Evolutionary conservation across 92 coral and sea anemone species (phyloP), one percentile per base, ranked within the genome.

Genomic region (Paragorgia papillata): DNA sequence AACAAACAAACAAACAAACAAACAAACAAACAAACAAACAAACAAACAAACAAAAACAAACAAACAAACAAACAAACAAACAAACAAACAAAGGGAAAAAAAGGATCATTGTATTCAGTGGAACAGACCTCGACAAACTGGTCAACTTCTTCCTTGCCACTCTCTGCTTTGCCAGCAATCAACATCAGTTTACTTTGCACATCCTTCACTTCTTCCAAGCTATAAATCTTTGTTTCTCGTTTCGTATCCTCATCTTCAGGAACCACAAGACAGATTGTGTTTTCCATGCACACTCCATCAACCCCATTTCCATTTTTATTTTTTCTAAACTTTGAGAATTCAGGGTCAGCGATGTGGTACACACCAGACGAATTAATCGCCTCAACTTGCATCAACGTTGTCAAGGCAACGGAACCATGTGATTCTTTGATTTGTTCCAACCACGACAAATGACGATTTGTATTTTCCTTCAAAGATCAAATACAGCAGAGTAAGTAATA

Each of bases 171-270:
- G 7, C 87, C 97, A 8, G 97, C 95, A 82, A 92, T 92, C 57
- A 92, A 73, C 97, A 92, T 92, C 64, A 91, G 79, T 80, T 91
- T 91, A 67, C 94, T 91, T 68, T 91, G 97, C 8, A 91, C 66
- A 70, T 92, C 97, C 73, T 87, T 92, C 58, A 92, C 69, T 26
- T 83, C 92, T 18, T 92, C 89, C 33, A 89, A 58, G 18, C 54
- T 82, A 75, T 87, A 92, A 17, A 43, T 43, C 56, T 68, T 86
- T 28, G 55, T 71, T 33, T 44, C 67, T 8, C 27, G n/a, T 30
- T 18, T 1, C 39, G 5, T 83, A 67, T 28, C 66, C 9, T n/a
- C 59, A 28, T 74, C 80, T 43, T 44, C 29, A 31, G 57, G 83
- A 12, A 37, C 86, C 76, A 3, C 89, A 49, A 68, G 75, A 18